Percentiles rank a stretch among this genome's conserved stretches.
phyloP scores from a whole-genome alignment of 2,888 invertebrate genomes.

The Diarsia dahlii region DNA sequence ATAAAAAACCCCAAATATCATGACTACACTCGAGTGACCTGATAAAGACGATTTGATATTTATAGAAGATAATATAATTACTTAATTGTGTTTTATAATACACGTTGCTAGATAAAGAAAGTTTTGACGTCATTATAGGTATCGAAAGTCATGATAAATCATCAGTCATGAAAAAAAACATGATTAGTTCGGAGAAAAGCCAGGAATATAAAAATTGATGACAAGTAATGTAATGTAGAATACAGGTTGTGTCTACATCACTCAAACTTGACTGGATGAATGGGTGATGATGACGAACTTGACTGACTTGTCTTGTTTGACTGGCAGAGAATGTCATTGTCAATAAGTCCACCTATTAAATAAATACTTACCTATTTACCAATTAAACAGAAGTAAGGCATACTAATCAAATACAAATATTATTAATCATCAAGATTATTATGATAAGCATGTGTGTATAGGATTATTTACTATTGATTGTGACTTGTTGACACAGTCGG shows the following conservation, averaged over 20 bases:
- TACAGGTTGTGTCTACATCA: no score
- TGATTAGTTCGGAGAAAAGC: slow-evolving; percentile 21
- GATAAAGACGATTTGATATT: not conserved
- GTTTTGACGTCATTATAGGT: slow-evolving; percentile 17
- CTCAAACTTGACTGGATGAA: not conserved
- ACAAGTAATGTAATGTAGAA: not conserved
- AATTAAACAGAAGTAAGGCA: not conserved
- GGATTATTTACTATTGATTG: slow-evolving; percentile 1
- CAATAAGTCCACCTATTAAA: not conserved
- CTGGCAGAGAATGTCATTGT: not conserved
- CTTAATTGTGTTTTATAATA: not conserved
- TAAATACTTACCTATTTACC: not conserved
- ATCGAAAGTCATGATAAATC: not conserved
- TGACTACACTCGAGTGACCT: not conserved
- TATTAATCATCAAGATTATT: not conserved
- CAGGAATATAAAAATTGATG: not conserved
- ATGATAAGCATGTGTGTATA: slow-evolving; percentile 6
- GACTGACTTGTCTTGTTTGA: not conserved
- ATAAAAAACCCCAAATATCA: not conserved
- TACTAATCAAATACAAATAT: not conserved
- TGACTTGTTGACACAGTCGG: slow-evolving; percentile 1
- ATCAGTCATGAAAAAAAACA: not conserved
- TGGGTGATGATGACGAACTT: no score
- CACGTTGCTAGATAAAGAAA: slow-evolving; percentile 16
- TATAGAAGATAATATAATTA: not conserved